Conservation (phyloP, 2,113 vertebrate species). For the Shinisaurus crocodilurus region DNA sequence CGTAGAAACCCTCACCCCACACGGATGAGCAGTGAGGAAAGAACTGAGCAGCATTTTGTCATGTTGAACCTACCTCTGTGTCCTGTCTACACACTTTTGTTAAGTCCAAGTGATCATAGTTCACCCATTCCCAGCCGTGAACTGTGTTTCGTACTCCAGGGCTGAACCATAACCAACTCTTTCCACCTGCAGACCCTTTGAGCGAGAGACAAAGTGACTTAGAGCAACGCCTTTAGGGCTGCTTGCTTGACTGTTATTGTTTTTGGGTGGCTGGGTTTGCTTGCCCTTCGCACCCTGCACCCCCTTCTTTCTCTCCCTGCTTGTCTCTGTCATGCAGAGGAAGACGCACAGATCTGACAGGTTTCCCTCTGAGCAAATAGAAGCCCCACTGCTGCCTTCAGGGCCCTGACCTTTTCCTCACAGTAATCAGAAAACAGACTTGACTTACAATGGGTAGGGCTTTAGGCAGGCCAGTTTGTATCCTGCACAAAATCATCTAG, state of each 20-base stretch:
- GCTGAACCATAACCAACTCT: background rate
- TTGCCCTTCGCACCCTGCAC: background rate
- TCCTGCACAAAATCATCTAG: background rate
- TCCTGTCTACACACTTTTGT: too few species aligned
- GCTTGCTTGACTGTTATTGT: background rate
- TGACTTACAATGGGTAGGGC: too few species aligned
- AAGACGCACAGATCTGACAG: background rate
- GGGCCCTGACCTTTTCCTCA: constrained; percentile 4
- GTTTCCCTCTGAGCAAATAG: background rate
- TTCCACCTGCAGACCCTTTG: background rate
- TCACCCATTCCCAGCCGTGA: background rate
- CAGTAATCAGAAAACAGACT: background rate
- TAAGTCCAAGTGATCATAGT: background rate
- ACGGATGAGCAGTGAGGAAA: too few species aligned
- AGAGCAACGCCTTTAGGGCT: background rate
- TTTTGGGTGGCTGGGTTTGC: background rate
- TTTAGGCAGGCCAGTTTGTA: background rate
- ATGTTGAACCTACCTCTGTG: too few species aligned
- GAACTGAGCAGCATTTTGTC: too few species aligned
- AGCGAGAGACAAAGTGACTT: background rate
- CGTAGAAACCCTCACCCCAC: too few species aligned
- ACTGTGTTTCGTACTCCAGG: background rate
- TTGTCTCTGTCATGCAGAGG: background rate
- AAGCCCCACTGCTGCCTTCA: background rate
- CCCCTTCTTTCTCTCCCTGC: background rate